Base-by-base conservation (phyloP, 2,797 vertebrate genomes). In the Syndactyla subalaris region DNA sequence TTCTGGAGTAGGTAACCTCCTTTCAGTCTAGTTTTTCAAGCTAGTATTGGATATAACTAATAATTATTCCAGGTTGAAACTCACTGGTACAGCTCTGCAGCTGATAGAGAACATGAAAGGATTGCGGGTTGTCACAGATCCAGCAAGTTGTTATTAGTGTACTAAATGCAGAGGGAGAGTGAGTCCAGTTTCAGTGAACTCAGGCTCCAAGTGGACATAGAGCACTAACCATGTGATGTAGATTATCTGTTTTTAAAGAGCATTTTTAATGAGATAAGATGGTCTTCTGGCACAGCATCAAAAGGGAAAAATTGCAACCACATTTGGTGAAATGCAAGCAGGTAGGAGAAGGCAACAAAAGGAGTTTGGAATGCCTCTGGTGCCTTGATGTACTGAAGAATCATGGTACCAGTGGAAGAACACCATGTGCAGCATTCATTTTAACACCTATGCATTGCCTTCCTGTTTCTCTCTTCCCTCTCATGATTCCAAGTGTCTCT, bases 201-300 rank as follows among this genome's bases (percentile, higher is more conserved):
- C 10, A 6, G 62, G 13, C 43, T 88, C 77, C 57, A 34, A 70
- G 67, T 76, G 80, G 71, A 70, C 74, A 43, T 24, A 70, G 51
- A 88, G 6, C 38, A 57, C 12, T 41, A 73, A 27, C 32, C 77
- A 76, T 79, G 84, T 76, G 84, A 94, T 85, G 65, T 73, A 63
- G 84, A 94, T 88, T 73, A 73, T 73, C 80, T 82, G 29, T 67
- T 96, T 94, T 95, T 77, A 81, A 95, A 91, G 88, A 79, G 38
- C 22, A 59, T 79, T 94, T 94, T 87, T 93, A 94, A 93, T 2
- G 39, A 87, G 88, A 55, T 93, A 95, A 95, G 85, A 85, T 94
- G 89, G 73, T 74, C 39, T 68, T 72, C 83, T 97, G 93, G 94
- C 77, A 91, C 54, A 95, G 41, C 80, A 92, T 88, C 77, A 92